Evolutionary conservation across 2,113 vertebrate genomes (phyloP), one percentile per base, ranked within the genome.

Genomic region (Donacobius atricapilla): DNA sequence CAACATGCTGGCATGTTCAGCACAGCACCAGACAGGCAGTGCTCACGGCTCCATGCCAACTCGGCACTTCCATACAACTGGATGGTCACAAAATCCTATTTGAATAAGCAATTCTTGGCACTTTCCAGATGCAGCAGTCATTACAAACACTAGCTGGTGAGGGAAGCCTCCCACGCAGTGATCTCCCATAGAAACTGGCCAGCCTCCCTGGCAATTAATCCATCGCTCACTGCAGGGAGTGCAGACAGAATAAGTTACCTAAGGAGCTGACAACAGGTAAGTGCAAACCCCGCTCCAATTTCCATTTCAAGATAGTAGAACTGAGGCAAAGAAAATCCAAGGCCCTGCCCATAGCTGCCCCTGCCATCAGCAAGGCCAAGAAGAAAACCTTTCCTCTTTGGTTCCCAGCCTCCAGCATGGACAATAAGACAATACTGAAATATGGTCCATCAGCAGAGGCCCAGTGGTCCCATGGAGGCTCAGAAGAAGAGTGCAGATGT

Each of bases 131-230:
- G 45, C 84, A 54, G 79, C 80, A 82, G 69, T 76, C 78, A 45
- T 79, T 44, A 50, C 65, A 87, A 89, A 56, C 53, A 23, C 66
- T 30, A 28, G 61, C 73, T 65, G 65, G 83, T 17, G 53, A 57
- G 89, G 87, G 65, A 61, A 91, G 94, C 81, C 81, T 89, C 93
- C 94, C 81, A 91, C 84, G 5, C 93, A 95, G 66, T 17, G 27
- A 80, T 95, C 87, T 94, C 82, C 92, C 89, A 48, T 76, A 95
- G 91, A 91, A 93, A 94, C 93, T 76, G 94, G 84, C 45, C 73
- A 21, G 84, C 87, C 78, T 94, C 94, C 89, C 94, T 83, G 71
- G 87, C 86, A 89, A 91, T 87, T 76, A 94, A 96, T 93, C 87
- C 30, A 8, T 57, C 1, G 8, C 83, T 73, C 82, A 6, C 80